phyloP scores from a whole-genome alignment of 2,888 invertebrate species.

The Acleris holmiana region DNA sequence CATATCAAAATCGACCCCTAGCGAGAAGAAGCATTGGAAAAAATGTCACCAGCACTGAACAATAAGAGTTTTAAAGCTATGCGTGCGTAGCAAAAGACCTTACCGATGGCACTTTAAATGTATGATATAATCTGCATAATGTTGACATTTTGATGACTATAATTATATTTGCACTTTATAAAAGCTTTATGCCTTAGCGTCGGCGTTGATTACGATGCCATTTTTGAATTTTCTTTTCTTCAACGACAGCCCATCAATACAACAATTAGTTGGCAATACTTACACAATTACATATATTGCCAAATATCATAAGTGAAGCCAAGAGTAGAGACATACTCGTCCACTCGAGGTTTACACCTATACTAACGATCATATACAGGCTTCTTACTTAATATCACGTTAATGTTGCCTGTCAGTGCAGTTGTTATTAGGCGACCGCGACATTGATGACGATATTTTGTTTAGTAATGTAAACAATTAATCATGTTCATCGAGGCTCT shows the following conservation, averaged over 20 bases:
- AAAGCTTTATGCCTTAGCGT: not conserved
- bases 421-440: conserved; percentile 12
- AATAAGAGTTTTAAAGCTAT: no score
- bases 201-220: not conserved
- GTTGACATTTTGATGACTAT: no score
- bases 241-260: conserved; percentile 17
- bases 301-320: conserved; percentile 7
- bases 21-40: no score
- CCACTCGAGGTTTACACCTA: conserved; percentile 11
- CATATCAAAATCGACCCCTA: no score
- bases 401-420: not conserved
- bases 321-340: conserved; percentile 1
- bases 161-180: conserved; percentile 2
- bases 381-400: no score
- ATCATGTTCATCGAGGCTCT: conserved; percentile 19
- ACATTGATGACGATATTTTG: conserved; percentile 26
- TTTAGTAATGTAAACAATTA: conserved; percentile 27
- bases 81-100: no score
- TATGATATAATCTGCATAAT: no score
- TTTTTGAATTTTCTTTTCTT: conserved; percentile 13
- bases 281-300: conserved; percentile 20
- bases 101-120: no score
- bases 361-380: not conserved
- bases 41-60: no score
- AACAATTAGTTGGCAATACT: conserved; percentile 27